These are phyloP conservation scores for Lamproptera curius DNA, from an alignment of 2,888 invertebrate genomes.

Conservation along the genomic window DNA sequence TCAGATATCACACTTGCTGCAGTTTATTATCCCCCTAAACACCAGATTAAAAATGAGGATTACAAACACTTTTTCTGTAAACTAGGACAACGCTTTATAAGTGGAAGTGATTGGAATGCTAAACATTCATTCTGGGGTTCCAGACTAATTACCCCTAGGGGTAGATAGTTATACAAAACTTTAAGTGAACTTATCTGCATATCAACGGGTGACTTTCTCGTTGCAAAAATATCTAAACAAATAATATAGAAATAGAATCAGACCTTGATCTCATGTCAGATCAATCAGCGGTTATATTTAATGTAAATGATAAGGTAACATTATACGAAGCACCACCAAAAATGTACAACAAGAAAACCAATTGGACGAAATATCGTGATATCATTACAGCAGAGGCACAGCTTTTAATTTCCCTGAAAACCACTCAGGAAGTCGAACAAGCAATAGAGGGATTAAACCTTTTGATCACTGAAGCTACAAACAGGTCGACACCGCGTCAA, in stretches of 20 bases:
- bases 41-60: constrained; percentile 17
- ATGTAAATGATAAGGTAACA: not conserved
- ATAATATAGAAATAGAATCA: not conserved
- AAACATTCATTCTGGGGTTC: constrained; percentile 27
- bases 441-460: not conserved
- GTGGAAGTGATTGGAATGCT: constrained; percentile 27
- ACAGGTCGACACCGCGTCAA: not conserved
- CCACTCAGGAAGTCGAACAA: not conserved
- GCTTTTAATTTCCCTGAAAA: not conserved
- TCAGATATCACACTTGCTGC: constrained; percentile 21
- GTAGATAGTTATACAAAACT: constrained; percentile 21
- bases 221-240: not conserved
- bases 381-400: not conserved
- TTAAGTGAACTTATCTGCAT: not conserved
- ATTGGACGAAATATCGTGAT: not conserved
- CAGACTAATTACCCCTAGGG: constrained; percentile 21
- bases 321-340: not conserved
- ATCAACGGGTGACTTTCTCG: not conserved
- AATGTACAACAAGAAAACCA: constrained; percentile 2
- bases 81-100: constrained; percentile 22
- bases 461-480: not conserved
- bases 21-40: constrained; percentile 26
- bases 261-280: not conserved
- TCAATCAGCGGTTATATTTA: not conserved
- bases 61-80: constrained; percentile 22